Percentiles rank a stretch among this genome's conserved stretches.
Conservation (phyloP, 2,113 vertebrate species). For the Ophthalmotilapia sp. region DNA sequence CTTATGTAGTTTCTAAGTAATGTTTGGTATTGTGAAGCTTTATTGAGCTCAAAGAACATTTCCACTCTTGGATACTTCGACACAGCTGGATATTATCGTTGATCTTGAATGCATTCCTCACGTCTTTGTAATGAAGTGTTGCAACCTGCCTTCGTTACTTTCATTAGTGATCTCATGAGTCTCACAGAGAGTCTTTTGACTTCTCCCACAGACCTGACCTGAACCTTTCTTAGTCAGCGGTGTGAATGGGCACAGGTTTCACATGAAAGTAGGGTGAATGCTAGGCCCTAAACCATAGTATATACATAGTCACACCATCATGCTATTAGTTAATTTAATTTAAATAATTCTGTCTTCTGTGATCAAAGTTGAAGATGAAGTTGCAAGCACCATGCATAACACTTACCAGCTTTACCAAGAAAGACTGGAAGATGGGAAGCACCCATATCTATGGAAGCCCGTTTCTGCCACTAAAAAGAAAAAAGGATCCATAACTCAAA, state of each 20-base stretch:
- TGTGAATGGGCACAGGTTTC: background rate
- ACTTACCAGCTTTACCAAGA: background rate
- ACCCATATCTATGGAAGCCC: too few relatives aligned
- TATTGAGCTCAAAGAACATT: background rate
- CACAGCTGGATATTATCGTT: background rate
- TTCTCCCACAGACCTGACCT: background rate
- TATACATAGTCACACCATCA: background rate
- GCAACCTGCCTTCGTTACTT: constrained; percentile 10
- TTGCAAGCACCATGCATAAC: background rate
- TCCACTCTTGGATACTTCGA: background rate
- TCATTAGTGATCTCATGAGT: background rate
- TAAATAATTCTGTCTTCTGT: background rate
- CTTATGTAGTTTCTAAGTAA: constrained; percentile 8
- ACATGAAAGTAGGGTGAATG: background rate
- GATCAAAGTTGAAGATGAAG: background rate
- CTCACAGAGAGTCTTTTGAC: background rate
- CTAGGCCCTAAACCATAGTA: background rate
- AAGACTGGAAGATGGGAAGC: background rate
- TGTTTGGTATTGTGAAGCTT: constrained; percentile 8
- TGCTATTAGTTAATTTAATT: background rate
- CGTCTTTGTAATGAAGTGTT: constrained; percentile 17
- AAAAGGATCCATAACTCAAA: too few relatives aligned
- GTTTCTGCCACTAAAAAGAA: too few relatives aligned
- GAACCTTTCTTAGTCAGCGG: background rate
- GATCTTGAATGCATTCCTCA: constrained; percentile 29